phyloP scores from a whole-genome alignment of 2,888 invertebrate species.

The Mimachlamys varia region DNA sequence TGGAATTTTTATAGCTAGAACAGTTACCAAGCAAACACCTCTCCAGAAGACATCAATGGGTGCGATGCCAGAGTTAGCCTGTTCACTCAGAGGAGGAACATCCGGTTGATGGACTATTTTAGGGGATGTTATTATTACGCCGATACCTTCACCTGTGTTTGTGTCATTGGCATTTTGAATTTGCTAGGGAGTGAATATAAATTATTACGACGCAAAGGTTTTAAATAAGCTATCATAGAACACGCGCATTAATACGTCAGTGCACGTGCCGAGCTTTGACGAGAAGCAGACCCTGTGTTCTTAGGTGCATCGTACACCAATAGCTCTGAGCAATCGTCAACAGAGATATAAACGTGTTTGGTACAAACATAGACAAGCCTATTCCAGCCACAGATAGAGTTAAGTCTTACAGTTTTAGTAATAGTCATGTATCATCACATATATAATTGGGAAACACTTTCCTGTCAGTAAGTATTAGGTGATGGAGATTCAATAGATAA shows the following conservation, averaged over 20 bases:
- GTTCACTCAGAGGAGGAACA: slow-evolving; percentile 28
- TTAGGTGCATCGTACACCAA: neutral
- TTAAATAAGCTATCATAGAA: neutral
- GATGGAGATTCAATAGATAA: too few species aligned
- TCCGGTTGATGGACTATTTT: slow-evolving; percentile 22
- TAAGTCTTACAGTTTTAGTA: neutral
- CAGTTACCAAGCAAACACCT: slow-evolving; percentile 34
- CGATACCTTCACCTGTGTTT: neutral
- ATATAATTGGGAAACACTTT: too few species aligned
- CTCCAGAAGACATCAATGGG: slow-evolving; percentile 14
- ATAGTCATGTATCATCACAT: too few species aligned
- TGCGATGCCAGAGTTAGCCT: slow-evolving; percentile 29
- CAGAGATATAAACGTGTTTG: neutral
- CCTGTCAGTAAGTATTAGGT: too few species aligned
- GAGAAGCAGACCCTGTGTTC: neutral
- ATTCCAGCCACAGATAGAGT: neutral
- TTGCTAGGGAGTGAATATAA: neutral
- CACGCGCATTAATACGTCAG: neutral
- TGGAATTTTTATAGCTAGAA: slow-evolving; percentile 18
- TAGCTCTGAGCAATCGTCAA: neutral
- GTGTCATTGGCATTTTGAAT: slow-evolving; percentile 6
- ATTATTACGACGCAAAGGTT: neutral
- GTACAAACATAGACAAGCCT: neutral
- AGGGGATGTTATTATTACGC: slow-evolving; percentile 11
- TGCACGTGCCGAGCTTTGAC: neutral